Base-by-base conservation (phyloP, 2,888 invertebrate species). In the Andrena bucephala region DNA sequence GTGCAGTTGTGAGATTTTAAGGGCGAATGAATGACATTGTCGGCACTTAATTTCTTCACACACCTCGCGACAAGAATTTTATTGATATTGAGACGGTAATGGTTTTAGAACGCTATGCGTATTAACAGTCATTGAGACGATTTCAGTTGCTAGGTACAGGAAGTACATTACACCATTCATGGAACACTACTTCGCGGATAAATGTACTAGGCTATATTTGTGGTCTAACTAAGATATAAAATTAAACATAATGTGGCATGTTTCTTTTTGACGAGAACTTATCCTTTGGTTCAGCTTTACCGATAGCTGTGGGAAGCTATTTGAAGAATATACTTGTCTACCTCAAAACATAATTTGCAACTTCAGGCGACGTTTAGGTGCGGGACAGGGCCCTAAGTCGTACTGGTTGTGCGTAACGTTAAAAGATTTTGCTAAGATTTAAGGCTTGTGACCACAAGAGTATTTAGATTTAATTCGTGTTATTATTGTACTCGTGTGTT, bases 281-380 rank as follows among this genome's bases (percentile, higher is more conserved):
- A 85, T 90, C 86, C 89, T 90, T 91, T 87, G 86, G 87, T 92
- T 93, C 90, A 92, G 92, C 92, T 89, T 92, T 92, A 92, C 90
- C 92, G 89, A 85, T 92, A 91, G 93, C 93, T 94, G 87, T 90
- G 84, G 90, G 91, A 91, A 87, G 93, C 93, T 93, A 92, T 92
- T 92, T 91, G 92, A 92, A 93, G 91, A 92, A 94, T 94, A 94
- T 92, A 94, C 94, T 92, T 90, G 92, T 94, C 94, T 94, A 94
- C 94, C 94, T 94, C 94, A 93, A 91, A 91, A 90, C 87, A 89
- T 92, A 91, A 92, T 92, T 91, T 90, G 92, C 91, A 92, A 92
- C 91, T 87, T 87, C 82, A 83, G 87, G 86, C 85, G 89, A 88
- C 87, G 87, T 83, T 81, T 80, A 80, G 81, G 83, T 79, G 79